Percentiles rank a stretch among this genome's conserved stretches.
Evolutionary conservation across 2,888 invertebrate genomes (phyloP).

Genomic region (Tridacna crocea): DNA sequence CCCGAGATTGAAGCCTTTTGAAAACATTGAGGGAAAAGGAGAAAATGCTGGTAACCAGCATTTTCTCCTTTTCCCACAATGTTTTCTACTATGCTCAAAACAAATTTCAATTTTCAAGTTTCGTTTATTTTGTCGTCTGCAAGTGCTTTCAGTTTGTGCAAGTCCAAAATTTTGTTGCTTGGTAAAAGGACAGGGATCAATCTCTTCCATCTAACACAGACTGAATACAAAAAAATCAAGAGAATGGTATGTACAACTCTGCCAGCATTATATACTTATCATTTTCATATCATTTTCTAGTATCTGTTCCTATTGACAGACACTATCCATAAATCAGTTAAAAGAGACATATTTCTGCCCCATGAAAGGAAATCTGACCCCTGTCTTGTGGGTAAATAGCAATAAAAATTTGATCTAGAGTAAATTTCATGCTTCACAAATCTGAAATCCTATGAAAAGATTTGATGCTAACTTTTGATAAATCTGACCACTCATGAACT

Average conservation of each 20-base stretch:
- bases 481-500: conserved; percentile 17
- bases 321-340: neutral
- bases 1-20: no score
- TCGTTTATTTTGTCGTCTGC: no score
- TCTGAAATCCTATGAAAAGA: conserved; percentile 8
- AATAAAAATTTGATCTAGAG: conserved; percentile 25
- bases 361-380: conserved; percentile 17
- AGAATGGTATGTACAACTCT: neutral
- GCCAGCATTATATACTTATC: neutral
- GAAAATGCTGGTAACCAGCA: no score
- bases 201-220: no score
- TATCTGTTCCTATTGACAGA: neutral
- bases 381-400: conserved; percentile 9
- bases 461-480: conserved; percentile 24
- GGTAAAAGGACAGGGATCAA: neutral
- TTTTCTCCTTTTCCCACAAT: no score
- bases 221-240: neutral
- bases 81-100: no score
- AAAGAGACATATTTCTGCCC: neutral
- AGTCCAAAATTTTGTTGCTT: neutral
- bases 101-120: no score
- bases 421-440: conserved; percentile 21
- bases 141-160: no score
- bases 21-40: no score
- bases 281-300: neutral